Conservation (phyloP, 1,140 invertebrate species). For the Drosophila biarmipes region DNA sequence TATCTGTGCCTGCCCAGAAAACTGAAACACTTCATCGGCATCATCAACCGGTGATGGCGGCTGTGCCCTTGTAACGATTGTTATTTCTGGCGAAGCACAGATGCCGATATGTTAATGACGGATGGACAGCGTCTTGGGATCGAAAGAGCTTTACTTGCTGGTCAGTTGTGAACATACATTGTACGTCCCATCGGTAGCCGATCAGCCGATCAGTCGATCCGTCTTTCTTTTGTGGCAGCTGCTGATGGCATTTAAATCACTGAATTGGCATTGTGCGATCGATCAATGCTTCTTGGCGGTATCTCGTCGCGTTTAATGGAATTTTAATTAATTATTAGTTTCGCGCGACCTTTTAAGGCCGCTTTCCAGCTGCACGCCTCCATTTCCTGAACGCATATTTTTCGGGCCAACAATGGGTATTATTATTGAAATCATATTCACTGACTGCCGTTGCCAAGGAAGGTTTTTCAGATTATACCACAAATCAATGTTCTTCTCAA, state of each 20-base stretch:
- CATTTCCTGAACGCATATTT: neutral
- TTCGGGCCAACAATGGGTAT: slow-evolving; percentile 11
- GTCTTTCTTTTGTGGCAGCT: slow-evolving; percentile 50
- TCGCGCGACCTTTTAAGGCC: slow-evolving; percentile 52
- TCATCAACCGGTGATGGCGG: slow-evolving; percentile 17
- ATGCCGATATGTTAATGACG: slow-evolving; percentile 71
- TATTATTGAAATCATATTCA: neutral
- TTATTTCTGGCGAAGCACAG: slow-evolving; percentile 36
- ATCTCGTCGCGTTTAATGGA: slow-evolving; percentile 58
- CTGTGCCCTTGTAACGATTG: slow-evolving; percentile 76
- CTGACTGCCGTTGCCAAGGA: neutral
- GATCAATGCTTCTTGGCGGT: slow-evolving; percentile 47
- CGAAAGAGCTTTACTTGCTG: slow-evolving; percentile 17
- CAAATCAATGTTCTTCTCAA: slow-evolving; percentile 1
- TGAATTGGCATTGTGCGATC: slow-evolving; percentile 49
- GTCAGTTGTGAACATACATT: slow-evolving; percentile 4
- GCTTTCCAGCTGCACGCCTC: slow-evolving; percentile 15
- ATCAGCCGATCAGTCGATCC: too few species aligned
- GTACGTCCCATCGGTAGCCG: slow-evolving; percentile 49
- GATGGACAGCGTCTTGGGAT: slow-evolving; percentile 46
- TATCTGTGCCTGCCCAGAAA: too few species aligned
- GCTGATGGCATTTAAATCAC: slow-evolving; percentile 74
- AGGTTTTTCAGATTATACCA: neutral
- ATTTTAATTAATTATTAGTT: slow-evolving; percentile 77
- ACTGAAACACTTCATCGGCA: slow-evolving; percentile 46